Conservation (phyloP, 2,888 invertebrate species). For the Melanchra persicariae region DNA sequence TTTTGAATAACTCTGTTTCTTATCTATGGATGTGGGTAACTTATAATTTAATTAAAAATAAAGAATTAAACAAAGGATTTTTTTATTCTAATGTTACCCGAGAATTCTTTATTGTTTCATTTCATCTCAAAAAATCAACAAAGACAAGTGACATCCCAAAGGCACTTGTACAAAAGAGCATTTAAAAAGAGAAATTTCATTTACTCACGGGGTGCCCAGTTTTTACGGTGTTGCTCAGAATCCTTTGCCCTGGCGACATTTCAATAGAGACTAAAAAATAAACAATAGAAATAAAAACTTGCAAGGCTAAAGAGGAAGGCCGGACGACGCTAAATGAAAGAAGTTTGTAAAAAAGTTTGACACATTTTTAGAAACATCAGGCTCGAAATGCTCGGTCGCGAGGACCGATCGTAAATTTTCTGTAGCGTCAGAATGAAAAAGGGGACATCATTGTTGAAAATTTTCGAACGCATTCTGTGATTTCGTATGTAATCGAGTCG, state of each 20-base stretch:
- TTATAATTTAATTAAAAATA: slow-evolving; percentile 16
- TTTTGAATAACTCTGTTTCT: slow-evolving; percentile 7
- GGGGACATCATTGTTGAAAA: slow-evolving; percentile 89
- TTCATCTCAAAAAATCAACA: slow-evolving; percentile 56
- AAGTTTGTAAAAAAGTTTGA: slow-evolving; percentile 90
- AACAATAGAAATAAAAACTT: slow-evolving; percentile 87
- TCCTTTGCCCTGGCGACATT: slow-evolving; percentile 84
- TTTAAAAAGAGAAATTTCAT: slow-evolving; percentile 81
- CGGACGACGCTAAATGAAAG: slow-evolving; percentile 89
- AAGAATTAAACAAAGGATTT: slow-evolving; percentile 8
- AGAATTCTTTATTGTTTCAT: slow-evolving; percentile 37
- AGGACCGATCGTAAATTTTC: slow-evolving; percentile 88
- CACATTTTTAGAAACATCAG: slow-evolving; percentile 91
- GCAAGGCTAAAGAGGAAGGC: slow-evolving; percentile 87
- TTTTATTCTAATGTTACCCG: slow-evolving; percentile 23
- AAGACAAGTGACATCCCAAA: slow-evolving; percentile 54
- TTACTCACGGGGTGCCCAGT: slow-evolving; percentile 80
- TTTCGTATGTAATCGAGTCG: slow-evolving; percentile 80
- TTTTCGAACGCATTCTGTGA: slow-evolving; percentile 84
- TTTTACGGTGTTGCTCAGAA: slow-evolving; percentile 82
- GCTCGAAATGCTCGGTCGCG: slow-evolving; percentile 87
- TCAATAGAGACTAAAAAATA: slow-evolving; percentile 89
- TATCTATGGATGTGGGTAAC: not conserved
- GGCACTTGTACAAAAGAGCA: slow-evolving; percentile 69
- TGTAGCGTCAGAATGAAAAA: slow-evolving; percentile 90